A percentile compares a stretch with the other conserved stretches of the same genome.
These are phyloP conservation scores for Micronycteris hirsuta DNA, from an alignment of 2,113 vertebrate species.

Conservation along the genomic window DNA sequence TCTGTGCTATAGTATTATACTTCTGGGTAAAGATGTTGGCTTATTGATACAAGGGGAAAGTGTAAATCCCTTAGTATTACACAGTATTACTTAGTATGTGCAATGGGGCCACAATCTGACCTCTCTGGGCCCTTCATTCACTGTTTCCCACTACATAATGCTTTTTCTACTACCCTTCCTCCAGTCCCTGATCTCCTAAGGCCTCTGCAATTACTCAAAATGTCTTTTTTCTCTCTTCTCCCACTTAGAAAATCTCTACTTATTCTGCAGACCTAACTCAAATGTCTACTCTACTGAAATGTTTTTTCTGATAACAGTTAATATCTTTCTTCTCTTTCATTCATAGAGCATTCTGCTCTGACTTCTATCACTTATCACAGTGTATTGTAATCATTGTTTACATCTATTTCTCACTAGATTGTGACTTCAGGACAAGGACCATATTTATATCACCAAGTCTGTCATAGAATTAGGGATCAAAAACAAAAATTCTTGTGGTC, in stretches of 20 bases:
- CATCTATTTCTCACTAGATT: neutral
- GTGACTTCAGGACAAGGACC: neutral
- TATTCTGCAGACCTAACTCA: neutral
- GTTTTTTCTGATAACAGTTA: neutral
- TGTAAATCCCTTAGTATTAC: neutral
- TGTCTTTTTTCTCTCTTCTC: neutral
- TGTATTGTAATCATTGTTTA: neutral
- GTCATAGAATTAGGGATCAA: neutral
- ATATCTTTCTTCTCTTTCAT: constrained; percentile 7
- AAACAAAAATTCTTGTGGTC: neutral
- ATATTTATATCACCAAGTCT: neutral
- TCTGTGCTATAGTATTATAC: neutral
- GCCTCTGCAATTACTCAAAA: neutral
- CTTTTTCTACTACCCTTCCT: neutral
- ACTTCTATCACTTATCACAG: neutral
- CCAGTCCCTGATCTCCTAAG: neutral
- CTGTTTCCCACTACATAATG: accelerated
- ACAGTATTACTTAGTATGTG: neutral
- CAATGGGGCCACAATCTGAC: neutral
- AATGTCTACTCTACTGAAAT: neutral
- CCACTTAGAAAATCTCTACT: neutral
- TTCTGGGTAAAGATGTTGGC: neutral
- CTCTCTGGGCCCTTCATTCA: neutral
- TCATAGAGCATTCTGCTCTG: neutral
- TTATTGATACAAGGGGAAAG: neutral